Percentiles rank a stretch among this genome's conserved stretches.
These are phyloP conservation scores for Pluvialis apricaria DNA, from an alignment of 2,113 vertebrate genomes.

Conservation along the genomic window DNA sequence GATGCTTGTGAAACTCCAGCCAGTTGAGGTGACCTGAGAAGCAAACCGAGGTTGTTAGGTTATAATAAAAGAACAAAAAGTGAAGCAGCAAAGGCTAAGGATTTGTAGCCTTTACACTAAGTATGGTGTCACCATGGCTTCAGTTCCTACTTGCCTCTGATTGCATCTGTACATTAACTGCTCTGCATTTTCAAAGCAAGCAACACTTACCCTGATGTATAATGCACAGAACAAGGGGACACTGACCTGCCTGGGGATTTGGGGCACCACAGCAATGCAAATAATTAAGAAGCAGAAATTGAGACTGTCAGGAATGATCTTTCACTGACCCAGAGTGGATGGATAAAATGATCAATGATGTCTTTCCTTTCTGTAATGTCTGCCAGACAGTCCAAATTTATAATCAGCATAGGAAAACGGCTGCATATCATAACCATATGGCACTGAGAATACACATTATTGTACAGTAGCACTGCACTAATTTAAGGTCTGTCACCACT, in stretches of 20 bases:
- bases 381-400: slow-evolving; percentile 42
- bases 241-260: not conserved
- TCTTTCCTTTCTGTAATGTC: slow-evolving; percentile 8
- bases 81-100: not conserved
- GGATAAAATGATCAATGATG: slow-evolving; percentile 33
- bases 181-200: not conserved
- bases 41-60: not conserved
- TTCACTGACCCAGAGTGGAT: not conserved
- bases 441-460: slow-evolving; percentile 38
- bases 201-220: not conserved
- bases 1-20: not conserved
- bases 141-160: not conserved
- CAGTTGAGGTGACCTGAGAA: not conserved
- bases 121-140: not conserved
- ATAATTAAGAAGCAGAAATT: slow-evolving; percentile 17
- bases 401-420: slow-evolving; percentile 16
- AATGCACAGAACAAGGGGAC: not conserved
- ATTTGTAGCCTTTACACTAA: not conserved
- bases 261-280: not conserved
- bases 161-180: not conserved
- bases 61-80: not conserved
- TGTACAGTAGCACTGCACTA: slow-evolving; percentile 47
- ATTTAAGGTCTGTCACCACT: slow-evolving; percentile 63
- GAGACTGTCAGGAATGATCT: not conserved
- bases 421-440: slow-evolving; percentile 58